Conservation (phyloP, 2,113 vertebrate genomes). For the Mastomys coucha region DNA sequence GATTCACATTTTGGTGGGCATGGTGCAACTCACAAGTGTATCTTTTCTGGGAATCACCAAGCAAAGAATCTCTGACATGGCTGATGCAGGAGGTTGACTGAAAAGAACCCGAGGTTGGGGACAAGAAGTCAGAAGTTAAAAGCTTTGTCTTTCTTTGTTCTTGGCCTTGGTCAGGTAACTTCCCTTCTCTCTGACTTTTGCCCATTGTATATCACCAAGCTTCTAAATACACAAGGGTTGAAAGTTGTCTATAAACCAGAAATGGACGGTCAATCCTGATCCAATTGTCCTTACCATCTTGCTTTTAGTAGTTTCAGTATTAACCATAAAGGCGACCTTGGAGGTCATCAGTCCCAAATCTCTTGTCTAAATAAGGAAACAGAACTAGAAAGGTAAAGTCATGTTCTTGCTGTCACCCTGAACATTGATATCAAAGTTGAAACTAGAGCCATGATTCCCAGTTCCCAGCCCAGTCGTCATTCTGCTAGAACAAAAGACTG, state of each 20-base stretch:
- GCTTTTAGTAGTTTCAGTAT: background rate
- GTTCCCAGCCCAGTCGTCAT: background rate
- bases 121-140: background rate
- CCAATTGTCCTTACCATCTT: background rate
- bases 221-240: background rate
- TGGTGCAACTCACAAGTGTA: background rate
- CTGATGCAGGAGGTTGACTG: background rate
- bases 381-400: background rate
- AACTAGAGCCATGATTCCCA: background rate
- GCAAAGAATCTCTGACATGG: background rate
- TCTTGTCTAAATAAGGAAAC: constrained; percentile 15
- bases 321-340: background rate
- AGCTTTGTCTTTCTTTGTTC: background rate
- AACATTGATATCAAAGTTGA: constrained; percentile 21
- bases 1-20: background rate
- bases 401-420: background rate
- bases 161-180: background rate
- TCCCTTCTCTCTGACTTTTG: background rate
- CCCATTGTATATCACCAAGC: background rate
- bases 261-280: background rate
- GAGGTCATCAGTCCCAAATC: background rate
- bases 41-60: background rate
- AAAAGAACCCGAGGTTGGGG: background rate
- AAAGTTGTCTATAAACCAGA: background rate
- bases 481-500: background rate